These are phyloP conservation scores for Oreochromis aureus DNA, from an alignment of 2,113 vertebrate genomes.

Conservation along the genomic window DNA sequence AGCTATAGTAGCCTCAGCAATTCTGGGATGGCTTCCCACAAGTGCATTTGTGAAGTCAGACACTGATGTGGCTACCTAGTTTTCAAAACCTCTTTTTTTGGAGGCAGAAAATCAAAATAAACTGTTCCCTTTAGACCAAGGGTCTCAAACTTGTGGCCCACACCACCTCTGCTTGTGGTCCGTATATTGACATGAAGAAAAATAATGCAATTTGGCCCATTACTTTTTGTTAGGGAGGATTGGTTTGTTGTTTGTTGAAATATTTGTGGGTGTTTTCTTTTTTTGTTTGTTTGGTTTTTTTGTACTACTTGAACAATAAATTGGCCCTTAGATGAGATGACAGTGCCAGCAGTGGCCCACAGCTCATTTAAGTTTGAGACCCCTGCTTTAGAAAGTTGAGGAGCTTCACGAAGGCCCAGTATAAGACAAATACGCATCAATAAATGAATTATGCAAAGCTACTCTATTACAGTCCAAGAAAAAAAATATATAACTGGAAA, in stretches of 20 bases:
- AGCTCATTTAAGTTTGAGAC: background rate
- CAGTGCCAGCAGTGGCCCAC: background rate
- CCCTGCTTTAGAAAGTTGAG: background rate
- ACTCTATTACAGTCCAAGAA: background rate
- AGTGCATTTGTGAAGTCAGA: background rate
- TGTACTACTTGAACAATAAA: background rate
- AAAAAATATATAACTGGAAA: background rate
- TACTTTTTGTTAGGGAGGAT: background rate
- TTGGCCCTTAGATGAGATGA: background rate
- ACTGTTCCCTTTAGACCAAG: background rate
- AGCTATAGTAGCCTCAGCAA: background rate
- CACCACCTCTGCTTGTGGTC: background rate
- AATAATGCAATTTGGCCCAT: background rate
- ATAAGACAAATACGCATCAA: background rate
- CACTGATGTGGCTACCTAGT: background rate
- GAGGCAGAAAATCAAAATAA: background rate
- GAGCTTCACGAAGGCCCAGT: background rate
- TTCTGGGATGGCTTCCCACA: background rate
- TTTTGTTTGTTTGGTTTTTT: background rate
- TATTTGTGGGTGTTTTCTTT: background rate
- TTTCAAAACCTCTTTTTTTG: background rate
- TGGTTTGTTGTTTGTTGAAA: background rate
- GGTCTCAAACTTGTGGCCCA: background rate
- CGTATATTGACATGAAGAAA: background rate
- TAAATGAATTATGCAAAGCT: background rate